Base-by-base conservation (phyloP, 2,797 vertebrate species). In the Allobates femoralis region DNA sequence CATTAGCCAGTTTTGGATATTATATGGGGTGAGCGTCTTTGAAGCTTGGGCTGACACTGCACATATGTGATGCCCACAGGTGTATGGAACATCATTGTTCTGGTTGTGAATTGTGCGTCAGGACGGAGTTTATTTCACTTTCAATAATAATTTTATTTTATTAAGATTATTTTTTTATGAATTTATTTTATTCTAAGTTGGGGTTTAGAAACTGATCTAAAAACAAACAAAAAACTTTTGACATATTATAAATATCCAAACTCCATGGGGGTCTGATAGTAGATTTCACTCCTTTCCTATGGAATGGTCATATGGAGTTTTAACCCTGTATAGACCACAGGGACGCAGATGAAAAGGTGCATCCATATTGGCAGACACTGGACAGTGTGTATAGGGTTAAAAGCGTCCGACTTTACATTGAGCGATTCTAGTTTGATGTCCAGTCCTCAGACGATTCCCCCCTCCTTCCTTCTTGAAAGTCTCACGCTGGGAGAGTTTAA, bases 401-500 rank as follows among this genome's bases (percentile, higher is more conserved):
- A 41, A 26, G 11, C 71, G 0, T 16, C 37, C n/a, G 67, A 14
- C 67, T 37, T 32, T 37, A 10, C 18, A 32, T 64, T 26, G 66
- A 34, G 34, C 46, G 71, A 55, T 55, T 32, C 18, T 55, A 10
- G 26, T 26, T 62, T 79, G 32, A 37, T 16, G 55, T 62, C 30
- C 30, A 60, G 77, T 41, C 32, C n/a, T 5, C 58, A 60, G 15
- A 41, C 58, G 32, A 60, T 30, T 23, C 2, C 19, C 12, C 12
- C 41, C 41, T 21, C 75, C 55, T 14, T 19, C 30, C 73, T 46
- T 14, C 23, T 55, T 55, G 55, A 32, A 76, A 53, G 28, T 30
- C 19, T 56, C 75, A 32, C 75, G 50, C 75, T 55, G 75, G 21
- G 75, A 32, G 56, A 77, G 75, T 77, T 32, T 55, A 77, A 32